phyloP scores from a whole-genome alignment of 2,888 invertebrate species.

The Hydraecia micacea region DNA sequence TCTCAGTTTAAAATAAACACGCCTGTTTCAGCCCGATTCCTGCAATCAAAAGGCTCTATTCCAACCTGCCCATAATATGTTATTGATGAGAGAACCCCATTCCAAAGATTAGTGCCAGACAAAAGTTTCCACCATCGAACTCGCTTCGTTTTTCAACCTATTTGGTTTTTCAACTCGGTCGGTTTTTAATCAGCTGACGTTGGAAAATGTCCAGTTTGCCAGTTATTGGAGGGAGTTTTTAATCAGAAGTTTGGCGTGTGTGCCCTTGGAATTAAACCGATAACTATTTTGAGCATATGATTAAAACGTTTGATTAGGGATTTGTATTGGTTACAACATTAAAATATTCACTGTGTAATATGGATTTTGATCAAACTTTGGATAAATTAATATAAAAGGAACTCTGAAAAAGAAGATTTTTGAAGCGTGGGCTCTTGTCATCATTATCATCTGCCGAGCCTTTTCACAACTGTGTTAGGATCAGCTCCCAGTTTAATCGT shows the following conservation, averaged over 20 bases:
- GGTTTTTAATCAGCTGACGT: slow-evolving; percentile 81
- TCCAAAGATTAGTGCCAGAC: slow-evolving; percentile 56
- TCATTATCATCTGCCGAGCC: neutral
- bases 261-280: slow-evolving; percentile 39
- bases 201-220: slow-evolving; percentile 78
- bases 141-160: slow-evolving; percentile 55
- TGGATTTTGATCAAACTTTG: no score
- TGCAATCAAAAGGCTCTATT: slow-evolving; percentile 9
- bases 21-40: neutral
- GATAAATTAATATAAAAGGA: neutral
- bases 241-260: slow-evolving; percentile 64
- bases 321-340: slow-evolving; percentile 16
- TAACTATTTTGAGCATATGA: slow-evolving; percentile 44
- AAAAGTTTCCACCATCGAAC: slow-evolving; percentile 56
- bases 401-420: no score
- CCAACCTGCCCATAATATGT: slow-evolving; percentile 40
- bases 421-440: neutral
- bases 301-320: slow-evolving; percentile 29
- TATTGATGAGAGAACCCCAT: slow-evolving; percentile 51
- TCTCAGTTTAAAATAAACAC: neutral
- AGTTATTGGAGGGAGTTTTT: slow-evolving; percentile 71
- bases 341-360: neutral
- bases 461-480: neutral
- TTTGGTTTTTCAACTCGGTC: slow-evolving; percentile 66
- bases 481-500: neutral